Evolutionary conservation across 2,797 vertebrate genomes (phyloP).

Genomic region (Muscicapa comitata): DNA sequence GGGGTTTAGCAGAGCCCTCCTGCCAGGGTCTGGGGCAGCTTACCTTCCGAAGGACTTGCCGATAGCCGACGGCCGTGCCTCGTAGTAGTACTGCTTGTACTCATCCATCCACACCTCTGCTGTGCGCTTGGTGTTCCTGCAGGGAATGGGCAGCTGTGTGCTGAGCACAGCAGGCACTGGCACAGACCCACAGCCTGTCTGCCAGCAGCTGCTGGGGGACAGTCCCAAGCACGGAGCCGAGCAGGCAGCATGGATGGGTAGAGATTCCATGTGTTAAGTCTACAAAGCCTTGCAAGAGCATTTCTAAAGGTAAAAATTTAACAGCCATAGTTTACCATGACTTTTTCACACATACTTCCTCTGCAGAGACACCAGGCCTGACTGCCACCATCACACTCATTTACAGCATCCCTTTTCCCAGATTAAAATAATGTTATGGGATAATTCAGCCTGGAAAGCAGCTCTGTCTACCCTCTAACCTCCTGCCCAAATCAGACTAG

Average conservation of each 20-base stretch:
- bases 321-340: background rate
- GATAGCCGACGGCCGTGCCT: conserved; percentile 91
- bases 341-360: background rate
- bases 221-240: background rate
- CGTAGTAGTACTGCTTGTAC: conserved; percentile 96
- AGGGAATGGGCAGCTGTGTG: background rate
- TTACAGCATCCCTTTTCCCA: background rate
- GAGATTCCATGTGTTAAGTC: background rate
- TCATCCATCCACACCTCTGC: conserved; percentile 99
- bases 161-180: rapidly evolving
- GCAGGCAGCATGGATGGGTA: background rate
- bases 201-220: background rate
- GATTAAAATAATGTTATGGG: rapidly evolving
- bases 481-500: background rate
- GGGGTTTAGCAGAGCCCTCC: background rate
- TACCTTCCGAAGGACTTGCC: conserved; percentile 95
- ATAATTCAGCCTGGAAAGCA: background rate
- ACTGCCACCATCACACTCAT: background rate
- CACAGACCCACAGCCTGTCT: background rate
- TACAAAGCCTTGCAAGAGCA: background rate
- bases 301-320: background rate
- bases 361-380: background rate
- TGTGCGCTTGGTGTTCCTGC: conserved; percentile 93
- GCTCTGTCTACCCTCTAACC: background rate
- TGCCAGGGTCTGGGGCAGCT: background rate